Percentiles rank a stretch among this genome's conserved stretches.
Evolutionary conservation across 1,140 invertebrate species (phyloP).

Genomic region (Oedothorax gibbosus): DNA sequence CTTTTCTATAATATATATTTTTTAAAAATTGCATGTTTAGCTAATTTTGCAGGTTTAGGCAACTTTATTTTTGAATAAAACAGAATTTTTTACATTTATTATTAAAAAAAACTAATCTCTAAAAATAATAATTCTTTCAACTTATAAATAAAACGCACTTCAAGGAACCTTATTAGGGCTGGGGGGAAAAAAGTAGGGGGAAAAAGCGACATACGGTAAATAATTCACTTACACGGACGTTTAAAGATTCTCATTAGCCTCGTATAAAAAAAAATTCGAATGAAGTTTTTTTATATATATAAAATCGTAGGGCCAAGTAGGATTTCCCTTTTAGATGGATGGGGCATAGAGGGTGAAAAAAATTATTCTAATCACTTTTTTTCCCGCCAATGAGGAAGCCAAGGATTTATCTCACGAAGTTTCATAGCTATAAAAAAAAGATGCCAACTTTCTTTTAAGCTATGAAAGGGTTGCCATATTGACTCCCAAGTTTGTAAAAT

Average conservation of each 20-base stretch:
- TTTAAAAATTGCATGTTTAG: no score
- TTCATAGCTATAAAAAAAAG: no score
- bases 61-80: no score
- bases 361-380: slow-evolving; percentile 49
- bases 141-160: neutral
- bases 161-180: neutral
- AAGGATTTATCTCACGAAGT: slow-evolving; percentile 13
- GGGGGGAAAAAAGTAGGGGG: neutral
- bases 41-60: no score
- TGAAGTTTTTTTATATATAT: neutral
- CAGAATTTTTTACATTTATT: no score
- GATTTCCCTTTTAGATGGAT: slow-evolving; percentile 39
- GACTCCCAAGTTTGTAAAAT: no score
- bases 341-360: neutral
- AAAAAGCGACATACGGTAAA: neutral
- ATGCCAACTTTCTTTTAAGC: no score
- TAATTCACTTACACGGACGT: neutral
- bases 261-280: neutral
- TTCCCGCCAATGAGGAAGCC: slow-evolving; percentile 13
- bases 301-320: slow-evolving; percentile 24
- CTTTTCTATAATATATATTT: no score
- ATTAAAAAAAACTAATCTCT: no score
- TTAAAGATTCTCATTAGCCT: neutral
- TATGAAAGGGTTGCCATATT: no score
- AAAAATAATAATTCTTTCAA: no score